A percentile compares a stretch with the other conserved stretches of the same genome.
phyloP scores from a whole-genome alignment of 2,888 invertebrate genomes.

The Eupithecia pulchellata region DNA sequence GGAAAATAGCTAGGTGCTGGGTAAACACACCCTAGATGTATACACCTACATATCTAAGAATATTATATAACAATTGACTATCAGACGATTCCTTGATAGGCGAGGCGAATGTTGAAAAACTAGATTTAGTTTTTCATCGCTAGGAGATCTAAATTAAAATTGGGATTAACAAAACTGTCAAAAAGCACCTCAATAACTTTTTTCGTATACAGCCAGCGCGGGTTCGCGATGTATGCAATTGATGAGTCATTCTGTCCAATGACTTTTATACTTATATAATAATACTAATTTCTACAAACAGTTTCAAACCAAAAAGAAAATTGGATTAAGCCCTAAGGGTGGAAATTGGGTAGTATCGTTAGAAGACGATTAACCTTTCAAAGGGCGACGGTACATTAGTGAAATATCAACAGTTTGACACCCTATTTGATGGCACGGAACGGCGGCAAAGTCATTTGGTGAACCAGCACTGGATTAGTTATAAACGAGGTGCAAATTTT shows the following conservation, averaged over 20 bases:
- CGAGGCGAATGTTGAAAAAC: too few species aligned
- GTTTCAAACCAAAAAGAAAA: slow-evolving; percentile 22
- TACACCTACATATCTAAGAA: too few species aligned
- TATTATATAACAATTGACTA: too few species aligned
- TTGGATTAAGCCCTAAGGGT: slow-evolving; percentile 40
- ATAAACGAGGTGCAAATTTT: slow-evolving; percentile 4
- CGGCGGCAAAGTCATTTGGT: slow-evolving; percentile 60
- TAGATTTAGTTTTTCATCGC: not conserved
- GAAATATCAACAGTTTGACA: slow-evolving; percentile 52
- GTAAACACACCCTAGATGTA: too few species aligned
- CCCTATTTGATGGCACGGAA: slow-evolving; percentile 44
- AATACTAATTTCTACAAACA: too few species aligned
- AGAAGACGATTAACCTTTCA: slow-evolving; percentile 81
- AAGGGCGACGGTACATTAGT: slow-evolving; percentile 70
- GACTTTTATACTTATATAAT: too few species aligned
- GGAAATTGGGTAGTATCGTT: slow-evolving; percentile 67
- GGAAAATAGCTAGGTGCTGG: too few species aligned
- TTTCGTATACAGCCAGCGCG: too few species aligned
- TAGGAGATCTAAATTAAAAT: not conserved
- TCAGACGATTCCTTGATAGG: too few species aligned
- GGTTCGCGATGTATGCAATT: too few species aligned
- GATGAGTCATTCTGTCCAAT: too few species aligned
- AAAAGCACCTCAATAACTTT: too few species aligned
- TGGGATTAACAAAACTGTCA: not conserved
- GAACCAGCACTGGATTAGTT: slow-evolving; percentile 5